These are phyloP conservation scores for Naso thynnoides DNA, from an alignment of 2,797 vertebrate species.

Conservation along the genomic window DNA sequence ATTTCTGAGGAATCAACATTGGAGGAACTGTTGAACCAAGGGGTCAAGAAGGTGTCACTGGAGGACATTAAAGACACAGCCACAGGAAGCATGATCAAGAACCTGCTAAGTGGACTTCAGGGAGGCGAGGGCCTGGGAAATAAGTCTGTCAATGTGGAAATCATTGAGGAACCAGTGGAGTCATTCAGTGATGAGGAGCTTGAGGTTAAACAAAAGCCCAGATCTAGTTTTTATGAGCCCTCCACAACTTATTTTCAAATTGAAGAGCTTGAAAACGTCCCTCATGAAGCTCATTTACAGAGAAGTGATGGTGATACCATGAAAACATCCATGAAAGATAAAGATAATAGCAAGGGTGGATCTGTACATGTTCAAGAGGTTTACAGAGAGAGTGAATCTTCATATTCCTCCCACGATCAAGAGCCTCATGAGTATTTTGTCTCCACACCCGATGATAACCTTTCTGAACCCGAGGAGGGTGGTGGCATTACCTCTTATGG, in stretches of 20 bases:
- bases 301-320: conserved; percentile 55
- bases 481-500: conserved; percentile 89
- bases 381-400: conserved; percentile 72
- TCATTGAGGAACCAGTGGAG: conserved; percentile 90
- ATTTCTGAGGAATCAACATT: conserved; percentile 82
- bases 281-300: conserved; percentile 63
- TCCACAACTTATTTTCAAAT: conserved; percentile 87
- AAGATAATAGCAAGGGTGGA: conserved; percentile 63
- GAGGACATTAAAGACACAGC: conserved; percentile 84
- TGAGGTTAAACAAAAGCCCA: conserved; percentile 77
- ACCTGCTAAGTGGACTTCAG: conserved; percentile 87
- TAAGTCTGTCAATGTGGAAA: conserved; percentile 90
- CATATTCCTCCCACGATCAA: conserved; percentile 74
- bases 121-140: conserved; percentile 80
- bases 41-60: conserved; percentile 84
- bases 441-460: conserved; percentile 92
- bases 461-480: conserved; percentile 81
- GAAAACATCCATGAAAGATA: conserved; percentile 27
- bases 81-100: conserved; percentile 88
- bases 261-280: conserved; percentile 90
- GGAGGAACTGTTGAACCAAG: conserved; percentile 84
- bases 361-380: conserved; percentile 85
- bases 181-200: conserved; percentile 77
- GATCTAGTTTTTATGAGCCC: conserved; percentile 75
- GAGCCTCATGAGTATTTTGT: conserved; percentile 93